phyloP scores from a whole-genome alignment of 2,888 invertebrate species.

The Apomyelois bistriatella region DNA sequence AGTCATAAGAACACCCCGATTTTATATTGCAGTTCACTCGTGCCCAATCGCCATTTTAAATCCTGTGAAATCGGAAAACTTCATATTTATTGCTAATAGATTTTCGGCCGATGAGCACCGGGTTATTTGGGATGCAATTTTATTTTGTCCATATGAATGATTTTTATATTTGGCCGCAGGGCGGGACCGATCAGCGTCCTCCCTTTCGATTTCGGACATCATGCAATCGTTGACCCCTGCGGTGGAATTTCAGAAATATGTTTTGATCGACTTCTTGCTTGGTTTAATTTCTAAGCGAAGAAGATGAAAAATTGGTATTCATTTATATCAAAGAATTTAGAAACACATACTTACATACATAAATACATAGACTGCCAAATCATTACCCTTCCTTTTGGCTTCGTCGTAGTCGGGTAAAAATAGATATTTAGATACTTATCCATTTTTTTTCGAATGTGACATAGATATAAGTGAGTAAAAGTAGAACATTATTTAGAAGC shows the following conservation, averaged over 20 bases:
- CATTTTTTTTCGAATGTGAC: too few species aligned
- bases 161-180: slow-evolving; percentile 75
- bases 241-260: slow-evolving; percentile 38
- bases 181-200: slow-evolving; percentile 41
- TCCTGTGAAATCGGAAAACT: slow-evolving; percentile 78
- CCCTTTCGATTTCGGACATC: slow-evolving; percentile 63
- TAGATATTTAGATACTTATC: too few species aligned
- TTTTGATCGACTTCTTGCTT: slow-evolving; percentile 43
- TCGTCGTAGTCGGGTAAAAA: too few species aligned
- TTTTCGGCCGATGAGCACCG: slow-evolving; percentile 73
- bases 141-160: slow-evolving; percentile 79
- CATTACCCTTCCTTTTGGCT: too few species aligned
- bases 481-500: too few species aligned
- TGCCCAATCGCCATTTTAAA: slow-evolving; percentile 62
- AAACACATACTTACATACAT: too few species aligned
- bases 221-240: slow-evolving; percentile 50
- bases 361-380: too few species aligned
- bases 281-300: slow-evolving; percentile 37
- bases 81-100: slow-evolving; percentile 80
- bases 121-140: slow-evolving; percentile 79
- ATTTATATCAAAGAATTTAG: too few species aligned
- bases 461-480: too few species aligned
- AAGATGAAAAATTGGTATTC: too few species aligned
- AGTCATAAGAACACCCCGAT: slow-evolving; percentile 59
- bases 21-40: slow-evolving; percentile 46